A percentile compares a stretch with the other conserved stretches of the same genome.
Evolutionary conservation across 2,797 vertebrate genomes (phyloP).

Genomic region (Hypotaenidia philippensis): DNA sequence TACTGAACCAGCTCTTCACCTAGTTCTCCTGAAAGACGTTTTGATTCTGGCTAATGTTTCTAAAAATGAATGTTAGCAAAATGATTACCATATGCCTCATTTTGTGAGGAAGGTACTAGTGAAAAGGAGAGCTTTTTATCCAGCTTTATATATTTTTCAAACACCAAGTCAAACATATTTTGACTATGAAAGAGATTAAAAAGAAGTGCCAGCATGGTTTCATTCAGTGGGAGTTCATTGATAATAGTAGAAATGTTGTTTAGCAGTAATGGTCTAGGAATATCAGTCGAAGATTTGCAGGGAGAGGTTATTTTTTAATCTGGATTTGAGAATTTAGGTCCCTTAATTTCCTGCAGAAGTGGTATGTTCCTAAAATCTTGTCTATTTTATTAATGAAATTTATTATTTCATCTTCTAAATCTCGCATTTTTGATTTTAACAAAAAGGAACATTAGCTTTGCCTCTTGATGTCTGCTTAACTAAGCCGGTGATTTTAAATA

Average conservation of each 20-base stretch:
- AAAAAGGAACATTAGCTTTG: neutral
- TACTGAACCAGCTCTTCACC: neutral
- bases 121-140: neutral
- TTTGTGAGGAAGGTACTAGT: neutral
- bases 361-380: neutral
- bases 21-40: neutral
- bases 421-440: neutral
- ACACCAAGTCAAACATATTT: neutral
- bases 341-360: neutral
- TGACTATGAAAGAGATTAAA: neutral
- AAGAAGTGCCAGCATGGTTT: neutral
- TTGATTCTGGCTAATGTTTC: neutral
- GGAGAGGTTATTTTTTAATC: neutral
- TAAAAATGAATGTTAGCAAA: neutral
- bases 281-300: neutral
- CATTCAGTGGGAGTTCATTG: neutral
- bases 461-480: neutral
- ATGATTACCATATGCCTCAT: neutral
- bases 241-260: neutral
- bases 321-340: neutral
- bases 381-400: neutral
- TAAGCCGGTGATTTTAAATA: neutral
- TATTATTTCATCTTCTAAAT: neutral
- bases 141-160: neutral
- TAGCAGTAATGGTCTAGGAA: neutral